Evolutionary conservation across 2,888 invertebrate species (phyloP).

Genomic region (Pseudanteris insignis): DNA sequence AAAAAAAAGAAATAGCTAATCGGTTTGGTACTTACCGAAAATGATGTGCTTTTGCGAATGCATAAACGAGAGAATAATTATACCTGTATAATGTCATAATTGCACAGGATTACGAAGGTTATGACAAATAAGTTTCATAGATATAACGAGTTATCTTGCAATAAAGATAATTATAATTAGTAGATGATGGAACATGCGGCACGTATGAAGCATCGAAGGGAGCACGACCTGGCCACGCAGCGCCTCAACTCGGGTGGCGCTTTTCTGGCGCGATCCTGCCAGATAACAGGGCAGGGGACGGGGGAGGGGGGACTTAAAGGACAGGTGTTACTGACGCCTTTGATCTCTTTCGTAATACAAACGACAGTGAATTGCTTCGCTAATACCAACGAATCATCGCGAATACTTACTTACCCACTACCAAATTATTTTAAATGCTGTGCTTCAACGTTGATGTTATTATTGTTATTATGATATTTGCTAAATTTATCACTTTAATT

Average conservation of each 20-base stretch:
- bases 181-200: slow-evolving; percentile 14
- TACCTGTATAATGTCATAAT: too few species aligned
- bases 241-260: slow-evolving; percentile 42
- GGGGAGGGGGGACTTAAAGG: slow-evolving; percentile 62
- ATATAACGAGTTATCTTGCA: slow-evolving; percentile 32
- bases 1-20: too few species aligned
- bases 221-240: slow-evolving; percentile 35
- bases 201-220: slow-evolving; percentile 26
- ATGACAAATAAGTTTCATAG: too few species aligned
- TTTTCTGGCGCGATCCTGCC: slow-evolving; percentile 61
- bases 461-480: too few species aligned
- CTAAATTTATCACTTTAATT: too few species aligned
- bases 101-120: too few species aligned
- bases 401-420: slow-evolving; percentile 49
- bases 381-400: slow-evolving; percentile 62
- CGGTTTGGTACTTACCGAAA: too few species aligned
- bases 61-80: too few species aligned
- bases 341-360: slow-evolving; percentile 65
- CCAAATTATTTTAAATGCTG: too few species aligned
- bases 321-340: slow-evolving; percentile 68
- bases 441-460: too few species aligned
- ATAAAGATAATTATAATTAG: slow-evolving; percentile 63
- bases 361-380: slow-evolving; percentile 53
- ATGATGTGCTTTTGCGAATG: too few species aligned
- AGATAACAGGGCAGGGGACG: slow-evolving; percentile 58